Evolutionary conservation across 2,888 invertebrate genomes (phyloP).

Genomic region (Cancer borealis): DNA sequence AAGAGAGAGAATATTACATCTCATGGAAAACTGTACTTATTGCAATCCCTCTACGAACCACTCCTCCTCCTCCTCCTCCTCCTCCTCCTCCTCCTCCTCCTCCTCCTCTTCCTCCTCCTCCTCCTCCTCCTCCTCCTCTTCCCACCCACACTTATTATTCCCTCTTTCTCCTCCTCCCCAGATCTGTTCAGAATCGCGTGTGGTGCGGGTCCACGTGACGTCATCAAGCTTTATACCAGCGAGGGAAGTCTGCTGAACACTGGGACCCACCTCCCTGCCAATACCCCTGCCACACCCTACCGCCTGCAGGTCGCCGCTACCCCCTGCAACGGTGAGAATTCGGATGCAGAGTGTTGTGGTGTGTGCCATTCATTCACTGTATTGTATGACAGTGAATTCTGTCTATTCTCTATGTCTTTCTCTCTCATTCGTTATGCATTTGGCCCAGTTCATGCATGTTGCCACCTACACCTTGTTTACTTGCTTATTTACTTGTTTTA

Average conservation of each 20-base stretch:
- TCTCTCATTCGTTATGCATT: too few species aligned
- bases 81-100: neutral
- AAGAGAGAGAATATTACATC: too few species aligned
- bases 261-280: conserved; percentile 83
- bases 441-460: too few species aligned
- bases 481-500: neutral
- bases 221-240: conserved; percentile 84
- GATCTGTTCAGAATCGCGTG: conserved; percentile 86
- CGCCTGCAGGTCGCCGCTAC: conserved; percentile 82
- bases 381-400: too few species aligned
- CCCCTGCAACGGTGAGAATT: conserved; percentile 80
- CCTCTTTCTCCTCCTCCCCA: conserved; percentile 79
- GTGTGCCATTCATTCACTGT: neutral
- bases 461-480: neutral
- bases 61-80: too few species aligned
- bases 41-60: too few species aligned
- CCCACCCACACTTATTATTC: neutral
- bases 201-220: conserved; percentile 85
- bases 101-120: conserved; percentile 21
- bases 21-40: too few species aligned
- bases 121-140: neutral
- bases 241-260: conserved; percentile 85
- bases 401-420: too few species aligned
- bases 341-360: neutral
- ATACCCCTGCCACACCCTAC: conserved; percentile 83